A percentile compares a stretch with the other conserved stretches of the same genome.
Evolutionary conservation across 2,888 invertebrate species (phyloP).

Genomic region (Agapetus fuscipes): DNA sequence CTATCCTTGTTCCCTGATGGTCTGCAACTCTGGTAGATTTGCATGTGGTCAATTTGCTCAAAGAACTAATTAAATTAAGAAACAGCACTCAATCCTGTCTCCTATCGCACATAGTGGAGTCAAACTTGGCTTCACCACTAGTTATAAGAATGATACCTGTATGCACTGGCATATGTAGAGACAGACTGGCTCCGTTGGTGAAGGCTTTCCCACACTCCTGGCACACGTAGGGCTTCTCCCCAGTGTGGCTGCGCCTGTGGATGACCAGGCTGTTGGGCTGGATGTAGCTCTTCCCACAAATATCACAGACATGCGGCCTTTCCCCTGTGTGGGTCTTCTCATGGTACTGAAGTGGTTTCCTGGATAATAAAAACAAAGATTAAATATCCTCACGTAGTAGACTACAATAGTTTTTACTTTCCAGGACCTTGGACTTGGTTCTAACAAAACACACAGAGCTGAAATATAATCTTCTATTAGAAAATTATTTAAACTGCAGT

Average conservation of each 20-base stretch:
- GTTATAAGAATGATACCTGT: too few species aligned
- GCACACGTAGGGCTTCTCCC: conserved; percentile 19
- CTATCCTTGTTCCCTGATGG: too few species aligned
- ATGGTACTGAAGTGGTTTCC: conserved; percentile 19
- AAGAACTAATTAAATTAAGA: too few species aligned
- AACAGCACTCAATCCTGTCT: too few species aligned
- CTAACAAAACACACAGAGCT: not conserved
- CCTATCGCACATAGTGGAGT: too few species aligned
- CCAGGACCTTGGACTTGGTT: too few species aligned
- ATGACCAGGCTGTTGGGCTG: conserved; percentile 19
- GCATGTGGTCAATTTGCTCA: too few species aligned
- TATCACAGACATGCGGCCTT: conserved; percentile 16
- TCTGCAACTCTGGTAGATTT: too few species aligned
- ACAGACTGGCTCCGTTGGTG: conserved; percentile 19
- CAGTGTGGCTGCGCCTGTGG: conserved; percentile 15
- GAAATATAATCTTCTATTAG: not conserved
- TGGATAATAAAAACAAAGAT: conserved; percentile 8
- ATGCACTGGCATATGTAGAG: conserved; percentile 19
- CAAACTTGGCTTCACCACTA: too few species aligned
- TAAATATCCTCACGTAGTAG: too few species aligned
- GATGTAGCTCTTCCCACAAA: conserved; percentile 20
- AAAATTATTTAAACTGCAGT: not conserved
- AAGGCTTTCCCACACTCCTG: conserved; percentile 19
- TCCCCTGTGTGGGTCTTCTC: conserved; percentile 20
- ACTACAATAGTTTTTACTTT: too few species aligned